Evolutionary conservation across 2,888 invertebrate species (phyloP).

Genomic region (Drosophila austrosaltans): DNA sequence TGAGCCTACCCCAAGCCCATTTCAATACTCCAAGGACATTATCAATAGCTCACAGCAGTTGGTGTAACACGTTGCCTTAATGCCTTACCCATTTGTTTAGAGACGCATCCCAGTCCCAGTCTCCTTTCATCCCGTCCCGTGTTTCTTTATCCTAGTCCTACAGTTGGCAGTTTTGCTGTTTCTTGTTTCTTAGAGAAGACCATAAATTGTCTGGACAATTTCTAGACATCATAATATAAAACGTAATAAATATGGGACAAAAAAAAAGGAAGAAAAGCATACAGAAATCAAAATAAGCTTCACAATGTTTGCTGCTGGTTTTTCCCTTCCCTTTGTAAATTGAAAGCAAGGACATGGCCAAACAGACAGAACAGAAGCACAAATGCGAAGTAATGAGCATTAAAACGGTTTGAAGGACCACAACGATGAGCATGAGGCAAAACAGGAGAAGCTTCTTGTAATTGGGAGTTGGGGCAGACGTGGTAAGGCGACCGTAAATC

Average conservation of each 20-base stretch:
- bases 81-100: conserved; percentile 6
- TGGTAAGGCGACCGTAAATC: conserved; percentile 69
- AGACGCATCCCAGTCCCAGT: background rate
- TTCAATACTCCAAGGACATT: conserved; percentile 14
- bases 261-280: conserved; percentile 35
- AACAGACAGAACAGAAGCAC: conserved; percentile 46
- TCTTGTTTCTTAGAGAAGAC: conserved; percentile 33
- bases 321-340: conserved; percentile 40
- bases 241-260: conserved; percentile 69
- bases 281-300: conserved; percentile 69
- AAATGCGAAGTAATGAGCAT: conserved; percentile 74
- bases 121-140: too few relatives aligned
- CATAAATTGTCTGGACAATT: conserved; percentile 72
- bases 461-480: conserved; percentile 14
- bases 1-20: conserved; percentile 28
- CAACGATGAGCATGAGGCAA: conserved; percentile 3
- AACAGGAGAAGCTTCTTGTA: background rate
- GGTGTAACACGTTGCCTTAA: conserved; percentile 7
- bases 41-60: conserved; percentile 6
- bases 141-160: background rate
- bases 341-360: conserved; percentile 24
- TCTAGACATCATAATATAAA: conserved; percentile 75
- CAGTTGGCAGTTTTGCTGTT: background rate
- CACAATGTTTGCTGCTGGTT: conserved; percentile 11
- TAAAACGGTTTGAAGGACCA: conserved; percentile 52